Conservation (phyloP, 2,888 invertebrate genomes). For the Anthrax anthrax region DNA sequence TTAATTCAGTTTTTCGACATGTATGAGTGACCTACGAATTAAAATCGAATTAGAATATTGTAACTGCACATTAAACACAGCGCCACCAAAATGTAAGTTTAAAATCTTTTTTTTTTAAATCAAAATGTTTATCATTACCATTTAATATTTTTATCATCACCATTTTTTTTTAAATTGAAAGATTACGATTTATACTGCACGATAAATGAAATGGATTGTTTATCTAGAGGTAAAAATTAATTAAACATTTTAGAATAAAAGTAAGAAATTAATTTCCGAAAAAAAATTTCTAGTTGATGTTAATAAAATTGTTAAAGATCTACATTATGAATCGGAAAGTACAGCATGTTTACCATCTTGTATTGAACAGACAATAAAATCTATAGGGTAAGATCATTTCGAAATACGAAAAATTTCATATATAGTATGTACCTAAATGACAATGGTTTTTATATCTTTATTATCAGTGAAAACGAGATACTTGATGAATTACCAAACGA, state of each 20-base stretch:
- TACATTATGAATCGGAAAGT: constrained; percentile 3
- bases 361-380: constrained; percentile 2
- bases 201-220: neutral
- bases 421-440: too few relatives aligned
- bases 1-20: constrained; percentile 24
- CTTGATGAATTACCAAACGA: neutral
- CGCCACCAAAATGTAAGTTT: constrained; percentile 17
- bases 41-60: constrained; percentile 19
- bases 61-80: constrained; percentile 22
- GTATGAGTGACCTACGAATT: constrained; percentile 20
- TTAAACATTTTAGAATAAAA: neutral
- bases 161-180: constrained; percentile 2
- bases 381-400: constrained; percentile 1
- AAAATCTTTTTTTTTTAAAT: neutral
- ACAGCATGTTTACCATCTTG: constrained; percentile 10
- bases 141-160: too few relatives aligned
- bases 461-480: neutral
- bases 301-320: constrained; percentile 1
- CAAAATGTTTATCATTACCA: too few relatives aligned
- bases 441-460: too few relatives aligned
- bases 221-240: neutral
- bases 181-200: constrained; percentile 11
- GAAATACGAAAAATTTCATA: neutral
- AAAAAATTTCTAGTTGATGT: constrained; percentile 1
- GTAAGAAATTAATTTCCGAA: neutral